A percentile compares a stretch with the other conserved stretches of the same genome.
Evolutionary conservation across 2,888 invertebrate species (phyloP).

Genomic region (Leptinotarsa juncta): DNA sequence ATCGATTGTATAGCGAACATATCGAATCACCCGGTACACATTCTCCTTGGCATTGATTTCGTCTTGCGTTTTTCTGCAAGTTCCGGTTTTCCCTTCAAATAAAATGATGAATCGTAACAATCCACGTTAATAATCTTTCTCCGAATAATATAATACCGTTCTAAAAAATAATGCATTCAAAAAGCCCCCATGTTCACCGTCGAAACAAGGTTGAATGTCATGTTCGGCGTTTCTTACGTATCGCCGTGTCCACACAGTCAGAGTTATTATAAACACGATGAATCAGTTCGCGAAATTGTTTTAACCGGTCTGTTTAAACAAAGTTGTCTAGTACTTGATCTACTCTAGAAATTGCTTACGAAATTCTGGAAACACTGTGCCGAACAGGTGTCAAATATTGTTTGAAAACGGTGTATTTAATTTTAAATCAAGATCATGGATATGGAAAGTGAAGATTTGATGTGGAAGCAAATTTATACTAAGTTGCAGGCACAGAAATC

Average conservation of each 20-base stretch:
- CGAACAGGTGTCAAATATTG: not conserved
- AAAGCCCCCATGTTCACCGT: slow-evolving; percentile 22
- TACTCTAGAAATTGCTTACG: not conserved
- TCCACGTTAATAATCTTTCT: not conserved
- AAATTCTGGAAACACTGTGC: not conserved
- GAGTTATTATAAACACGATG: slow-evolving; percentile 28
- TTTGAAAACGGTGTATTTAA: not conserved
- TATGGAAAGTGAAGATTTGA: slow-evolving; percentile 76
- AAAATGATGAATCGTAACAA: not conserved
- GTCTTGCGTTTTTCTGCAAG: not conserved
- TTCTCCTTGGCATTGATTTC: not conserved
- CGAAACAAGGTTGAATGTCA: slow-evolving; percentile 38
- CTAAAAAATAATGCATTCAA: not conserved
- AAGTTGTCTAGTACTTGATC: slow-evolving; percentile 8
- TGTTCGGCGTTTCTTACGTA: slow-evolving; percentile 27
- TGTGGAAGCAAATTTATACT: slow-evolving; percentile 83
- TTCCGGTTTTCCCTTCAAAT: not conserved
- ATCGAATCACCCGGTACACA: not conserved
- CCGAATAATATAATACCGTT: not conserved
- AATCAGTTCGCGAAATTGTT: slow-evolving; percentile 32
- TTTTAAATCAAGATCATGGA: slow-evolving; percentile 45
- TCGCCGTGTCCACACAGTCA: slow-evolving; percentile 23
- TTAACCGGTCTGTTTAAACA: slow-evolving; percentile 16
- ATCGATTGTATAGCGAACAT: too few relatives aligned
- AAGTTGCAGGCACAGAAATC: slow-evolving; percentile 75